A percentile compares a stretch with the other conserved stretches of the same genome.
Conservation (phyloP, 2,888 invertebrate genomes). For the Lydus trimaculatus region DNA sequence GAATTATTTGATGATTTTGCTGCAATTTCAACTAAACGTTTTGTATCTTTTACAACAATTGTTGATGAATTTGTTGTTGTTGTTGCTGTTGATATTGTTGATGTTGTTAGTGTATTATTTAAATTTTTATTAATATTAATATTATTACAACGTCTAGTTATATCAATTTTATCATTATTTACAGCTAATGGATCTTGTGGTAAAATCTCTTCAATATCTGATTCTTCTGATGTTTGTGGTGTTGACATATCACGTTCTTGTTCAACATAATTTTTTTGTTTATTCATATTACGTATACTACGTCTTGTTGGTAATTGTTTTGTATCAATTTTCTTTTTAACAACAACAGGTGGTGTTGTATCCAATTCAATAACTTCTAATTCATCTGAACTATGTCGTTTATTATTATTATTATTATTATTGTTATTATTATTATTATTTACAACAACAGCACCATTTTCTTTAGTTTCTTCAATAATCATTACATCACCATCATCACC, state of each 20-base stretch:
- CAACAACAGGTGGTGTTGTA: conserved; percentile 55
- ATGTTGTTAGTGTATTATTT: no score
- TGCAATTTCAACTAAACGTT: conserved; percentile 73
- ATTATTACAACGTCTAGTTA: conserved; percentile 32
- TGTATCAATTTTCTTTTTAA: conserved; percentile 56
- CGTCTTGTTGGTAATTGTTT: conserved; percentile 60
- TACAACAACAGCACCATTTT: conserved; percentile 46
- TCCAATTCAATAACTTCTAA: conserved; percentile 50
- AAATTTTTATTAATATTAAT: no score
- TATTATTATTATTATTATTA: conserved; percentile 29
- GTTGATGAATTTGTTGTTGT: conserved; percentile 33
- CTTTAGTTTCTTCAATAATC: conserved; percentile 53
- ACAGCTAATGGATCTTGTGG: conserved; percentile 67
- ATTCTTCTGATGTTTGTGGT: conserved; percentile 56
- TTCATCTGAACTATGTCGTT: conserved; percentile 20
- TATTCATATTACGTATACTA: conserved; percentile 67
- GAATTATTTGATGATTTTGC: conserved; percentile 65
- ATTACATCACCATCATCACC: conserved; percentile 51
- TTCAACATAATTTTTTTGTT: conserved; percentile 63
- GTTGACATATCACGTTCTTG: conserved; percentile 60
- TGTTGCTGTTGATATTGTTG: no score
- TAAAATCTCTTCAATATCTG: conserved; percentile 71
- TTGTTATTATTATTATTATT: no score
- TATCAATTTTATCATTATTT: conserved; percentile 39
- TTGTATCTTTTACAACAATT: conserved; percentile 75